Conservation (phyloP, 2,888 invertebrate genomes). For the Pristionchus japonicus region DNA sequence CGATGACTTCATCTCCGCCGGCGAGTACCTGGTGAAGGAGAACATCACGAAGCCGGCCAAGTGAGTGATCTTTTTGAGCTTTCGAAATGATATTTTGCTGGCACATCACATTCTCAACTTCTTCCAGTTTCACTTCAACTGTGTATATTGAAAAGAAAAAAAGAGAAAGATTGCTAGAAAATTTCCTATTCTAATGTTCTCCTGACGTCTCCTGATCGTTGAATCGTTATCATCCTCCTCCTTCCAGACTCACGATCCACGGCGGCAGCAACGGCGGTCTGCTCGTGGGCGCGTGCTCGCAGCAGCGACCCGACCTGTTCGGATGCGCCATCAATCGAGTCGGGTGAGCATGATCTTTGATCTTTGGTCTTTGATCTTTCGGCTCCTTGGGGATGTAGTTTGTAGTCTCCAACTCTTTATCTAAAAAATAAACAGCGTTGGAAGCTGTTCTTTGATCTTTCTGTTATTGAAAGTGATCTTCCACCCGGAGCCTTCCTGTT, state of each 20-base stretch:
- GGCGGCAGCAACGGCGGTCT: conserved; percentile 98
- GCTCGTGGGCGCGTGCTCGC: conserved; percentile 92
- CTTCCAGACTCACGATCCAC: conserved; percentile 84
- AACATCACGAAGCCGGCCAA: conserved; percentile 82
- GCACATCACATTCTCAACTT: too few species aligned
- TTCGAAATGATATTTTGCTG: too few species aligned
- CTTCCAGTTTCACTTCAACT: not conserved
- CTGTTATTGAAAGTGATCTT: too few species aligned
- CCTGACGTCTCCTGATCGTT: not conserved
- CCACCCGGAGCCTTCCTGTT: not conserved
- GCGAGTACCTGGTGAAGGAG: conserved; percentile 87
- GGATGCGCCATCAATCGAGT: conserved; percentile 94
- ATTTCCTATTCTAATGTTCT: too few species aligned
- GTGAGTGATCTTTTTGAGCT: not conserved
- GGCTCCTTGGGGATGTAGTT: not conserved
- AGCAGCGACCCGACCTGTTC: conserved; percentile 94
- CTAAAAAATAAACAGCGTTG: too few species aligned
- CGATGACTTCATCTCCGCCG: conserved; percentile 94
- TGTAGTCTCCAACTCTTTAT: too few species aligned
- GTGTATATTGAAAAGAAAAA: too few species aligned
- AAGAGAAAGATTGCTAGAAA: too few species aligned
- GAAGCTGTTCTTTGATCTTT: too few species aligned
- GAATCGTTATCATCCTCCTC: not conserved
- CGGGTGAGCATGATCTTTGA: conserved; percentile 81
- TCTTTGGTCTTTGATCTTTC: not conserved